Percentiles rank a stretch among this genome's conserved stretches.
These are phyloP conservation scores for Micromussa lordhowensis DNA, from an alignment of 92 coral and sea anemone genomes.

Conservation along the genomic window DNA sequence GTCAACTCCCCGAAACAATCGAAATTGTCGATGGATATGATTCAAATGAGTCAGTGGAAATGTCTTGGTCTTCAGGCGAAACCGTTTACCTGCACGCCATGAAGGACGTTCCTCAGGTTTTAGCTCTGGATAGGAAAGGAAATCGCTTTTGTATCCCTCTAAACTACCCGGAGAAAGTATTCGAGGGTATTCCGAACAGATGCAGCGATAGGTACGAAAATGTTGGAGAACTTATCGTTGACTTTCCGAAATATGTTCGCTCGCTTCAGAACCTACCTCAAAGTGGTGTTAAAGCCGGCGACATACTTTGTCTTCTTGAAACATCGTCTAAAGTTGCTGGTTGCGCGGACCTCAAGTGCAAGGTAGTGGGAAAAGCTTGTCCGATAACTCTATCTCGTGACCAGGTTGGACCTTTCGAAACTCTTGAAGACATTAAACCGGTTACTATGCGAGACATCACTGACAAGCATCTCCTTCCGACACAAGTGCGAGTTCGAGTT, in stretches of 20 bases:
- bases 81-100: slow-evolving; percentile 48
- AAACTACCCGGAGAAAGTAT: slow-evolving; percentile 45
- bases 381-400: slow-evolving; percentile 7
- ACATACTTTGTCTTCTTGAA: not conserved
- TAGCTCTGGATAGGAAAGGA: slow-evolving; percentile 45
- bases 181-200: slow-evolving; percentile 45
- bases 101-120: slow-evolving; percentile 18
- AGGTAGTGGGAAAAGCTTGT: not conserved
- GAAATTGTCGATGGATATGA: slow-evolving; percentile 36
- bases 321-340: not conserved
- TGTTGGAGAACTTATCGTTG: slow-evolving; percentile 53
- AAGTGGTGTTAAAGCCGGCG: not conserved
- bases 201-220: slow-evolving; percentile 32
- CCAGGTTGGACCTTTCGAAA: slow-evolving; percentile 10
- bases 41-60: slow-evolving; percentile 19
- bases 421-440: not conserved
- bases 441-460: not conserved
- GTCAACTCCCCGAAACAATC: slow-evolving; percentile 14
- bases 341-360: not conserved
- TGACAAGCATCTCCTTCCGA: not conserved
- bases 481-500: not conserved
- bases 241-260: slow-evolving; percentile 62
- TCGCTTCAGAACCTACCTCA: slow-evolving; percentile 28
- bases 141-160: slow-evolving; percentile 47
- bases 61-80: slow-evolving; percentile 46